Evolutionary conservation across 2,113 vertebrate genomes (phyloP).

Genomic region (Mesitornis unicolor): DNA sequence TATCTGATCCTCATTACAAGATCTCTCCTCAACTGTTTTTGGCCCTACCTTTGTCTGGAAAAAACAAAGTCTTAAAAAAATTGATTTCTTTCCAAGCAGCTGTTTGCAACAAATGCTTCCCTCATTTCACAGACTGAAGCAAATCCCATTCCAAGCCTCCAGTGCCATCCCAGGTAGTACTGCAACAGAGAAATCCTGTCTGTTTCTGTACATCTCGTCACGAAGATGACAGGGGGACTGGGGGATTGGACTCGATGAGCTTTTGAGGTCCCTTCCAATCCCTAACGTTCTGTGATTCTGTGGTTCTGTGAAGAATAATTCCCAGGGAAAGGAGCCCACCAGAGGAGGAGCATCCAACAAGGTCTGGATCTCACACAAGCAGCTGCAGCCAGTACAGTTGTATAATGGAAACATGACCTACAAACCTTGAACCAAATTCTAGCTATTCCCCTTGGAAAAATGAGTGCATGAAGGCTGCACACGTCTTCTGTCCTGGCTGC

Average conservation of each 20-base stretch:
- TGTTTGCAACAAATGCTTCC: not conserved
- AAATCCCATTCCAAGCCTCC: not conserved
- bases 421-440: conserved; percentile 27
- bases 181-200: not conserved
- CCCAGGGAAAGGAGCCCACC: not conserved
- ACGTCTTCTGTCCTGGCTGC: not conserved
- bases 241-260: too few relatives aligned
- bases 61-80: not conserved
- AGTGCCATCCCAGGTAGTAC: not conserved
- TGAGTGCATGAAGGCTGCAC: accelerated
- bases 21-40: not conserved
- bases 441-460: not conserved
- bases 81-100: not conserved
- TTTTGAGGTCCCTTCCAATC: too few relatives aligned
- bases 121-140: not conserved
- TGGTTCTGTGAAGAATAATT: not conserved
- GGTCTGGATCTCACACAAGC: not conserved
- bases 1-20: not conserved
- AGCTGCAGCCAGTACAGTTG: not conserved
- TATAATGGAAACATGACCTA: conserved; percentile 23
- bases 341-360: not conserved
- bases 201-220: not conserved
- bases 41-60: not conserved
- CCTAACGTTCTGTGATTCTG: too few relatives aligned
- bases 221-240: too few relatives aligned